Evolutionary conservation across 2,113 vertebrate genomes (phyloP).

Genomic region (Pelodiscus sinensis): DNA sequence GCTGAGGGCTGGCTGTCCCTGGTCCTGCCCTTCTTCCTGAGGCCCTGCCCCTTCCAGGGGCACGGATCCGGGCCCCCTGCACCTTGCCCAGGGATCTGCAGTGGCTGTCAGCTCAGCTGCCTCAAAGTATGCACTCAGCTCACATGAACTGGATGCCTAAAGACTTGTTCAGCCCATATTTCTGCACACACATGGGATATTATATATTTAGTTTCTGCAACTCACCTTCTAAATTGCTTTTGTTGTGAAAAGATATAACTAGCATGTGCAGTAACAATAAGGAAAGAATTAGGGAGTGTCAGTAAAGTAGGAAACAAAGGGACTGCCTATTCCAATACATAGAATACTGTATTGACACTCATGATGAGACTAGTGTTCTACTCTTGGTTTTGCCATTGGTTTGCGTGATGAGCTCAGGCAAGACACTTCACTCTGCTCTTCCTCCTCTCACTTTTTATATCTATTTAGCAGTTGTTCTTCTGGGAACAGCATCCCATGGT

Average conservation of each 20-base stretch:
- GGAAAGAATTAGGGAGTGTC: not conserved
- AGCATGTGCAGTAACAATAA: not conserved
- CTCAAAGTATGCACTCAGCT: not conserved
- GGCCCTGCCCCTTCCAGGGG: too few species aligned
- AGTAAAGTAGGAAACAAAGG: not conserved
- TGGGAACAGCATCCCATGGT: too few species aligned
- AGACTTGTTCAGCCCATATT: not conserved
- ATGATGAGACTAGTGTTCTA: not conserved
- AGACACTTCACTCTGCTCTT: not conserved
- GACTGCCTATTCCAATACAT: not conserved
- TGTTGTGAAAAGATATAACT: not conserved
- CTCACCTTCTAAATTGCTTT: rapidly evolving
- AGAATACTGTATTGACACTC: not conserved
- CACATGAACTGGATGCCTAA: not conserved
- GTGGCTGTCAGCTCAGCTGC: too few species aligned
- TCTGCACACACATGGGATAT: not conserved
- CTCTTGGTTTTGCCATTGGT: not conserved
- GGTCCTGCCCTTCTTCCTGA: too few species aligned
- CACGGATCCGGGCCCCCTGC: too few species aligned
- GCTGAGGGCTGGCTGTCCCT: too few species aligned
- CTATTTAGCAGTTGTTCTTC: too few species aligned
- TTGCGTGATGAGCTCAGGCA: not conserved
- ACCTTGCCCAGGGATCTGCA: too few species aligned
- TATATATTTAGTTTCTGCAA: not conserved
- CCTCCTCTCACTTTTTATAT: not conserved